A percentile compares a stretch with the other conserved stretches of the same genome.
phyloP scores from a whole-genome alignment of 1,140 invertebrate genomes.

The Proales similis region DNA sequence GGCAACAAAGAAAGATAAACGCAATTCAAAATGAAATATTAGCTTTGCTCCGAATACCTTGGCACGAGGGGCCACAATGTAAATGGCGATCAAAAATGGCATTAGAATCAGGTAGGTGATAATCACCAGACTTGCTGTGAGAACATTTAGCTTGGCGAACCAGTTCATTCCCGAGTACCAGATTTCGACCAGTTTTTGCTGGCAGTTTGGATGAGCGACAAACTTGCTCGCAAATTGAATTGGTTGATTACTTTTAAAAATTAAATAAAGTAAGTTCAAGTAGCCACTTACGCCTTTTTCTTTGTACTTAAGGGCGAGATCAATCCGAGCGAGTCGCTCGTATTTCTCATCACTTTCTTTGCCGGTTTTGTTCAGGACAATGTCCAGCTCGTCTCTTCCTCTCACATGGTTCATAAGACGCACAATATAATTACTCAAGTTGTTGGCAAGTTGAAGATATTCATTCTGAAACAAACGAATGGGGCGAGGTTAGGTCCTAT shows the following conservation, averaged over 20 bases:
- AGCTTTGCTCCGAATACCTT: neutral
- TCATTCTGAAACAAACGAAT: constrained; percentile 43
- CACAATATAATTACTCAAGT: constrained; percentile 53
- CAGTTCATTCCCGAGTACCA: constrained; percentile 38
- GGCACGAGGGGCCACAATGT: constrained; percentile 8
- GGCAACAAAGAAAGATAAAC: neutral
- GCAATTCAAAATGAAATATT: neutral
- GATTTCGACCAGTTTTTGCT: constrained; percentile 40
- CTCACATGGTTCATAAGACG: constrained; percentile 48
- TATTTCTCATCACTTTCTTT: constrained; percentile 43
- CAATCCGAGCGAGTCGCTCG: constrained; percentile 48
- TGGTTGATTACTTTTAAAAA: neutral
- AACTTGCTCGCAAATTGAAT: constrained; percentile 27
- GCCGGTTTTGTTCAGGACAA: constrained; percentile 46
- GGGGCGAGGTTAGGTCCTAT: neutral
- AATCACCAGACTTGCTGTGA: constrained; percentile 6
- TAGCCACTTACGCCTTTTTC: constrained; percentile 42
- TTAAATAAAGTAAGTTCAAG: neutral
- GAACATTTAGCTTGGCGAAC: constrained; percentile 28
- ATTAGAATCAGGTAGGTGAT: constrained; percentile 2
- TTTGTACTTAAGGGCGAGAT: constrained; percentile 49
- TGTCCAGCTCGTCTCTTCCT: constrained; percentile 48
- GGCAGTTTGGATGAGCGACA: constrained; percentile 40
- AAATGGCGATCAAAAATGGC: constrained; percentile 13
- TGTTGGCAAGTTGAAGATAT: constrained; percentile 57